Base-by-base conservation (phyloP, 2,888 invertebrate genomes). In the Luperina testacea region DNA sequence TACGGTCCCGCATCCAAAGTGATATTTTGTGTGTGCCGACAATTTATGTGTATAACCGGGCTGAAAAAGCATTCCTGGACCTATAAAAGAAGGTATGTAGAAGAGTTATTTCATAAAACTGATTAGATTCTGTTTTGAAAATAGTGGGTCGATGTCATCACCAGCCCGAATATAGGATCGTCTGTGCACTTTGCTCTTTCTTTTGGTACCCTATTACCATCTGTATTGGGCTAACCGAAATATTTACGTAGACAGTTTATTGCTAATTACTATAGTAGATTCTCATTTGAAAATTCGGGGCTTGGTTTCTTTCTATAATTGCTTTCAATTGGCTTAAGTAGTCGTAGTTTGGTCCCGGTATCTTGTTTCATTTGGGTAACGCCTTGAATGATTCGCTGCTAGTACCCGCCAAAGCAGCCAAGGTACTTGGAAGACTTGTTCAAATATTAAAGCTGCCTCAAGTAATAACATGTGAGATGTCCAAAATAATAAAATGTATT, bases 21-120 rank as follows among this genome's bases (percentile, higher is more conserved):
- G 94, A 93, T 92, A 91, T 90, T 92, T 94, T 93, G 95, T 96
- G 95, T 92, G 95, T 95, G 93, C 91, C 89, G 92, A 93, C 91
- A 89, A 94, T 94, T 93, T 93, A 93, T 95, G 95, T 94, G 94
- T 92, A 90, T 92, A 92, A 91, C 92, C 89, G 94, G 92, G 93
- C 92, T 92, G 90, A 91, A 91, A 90, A 91, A 91, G 91, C 92
- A 91, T 93, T 91, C 85, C 89, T 92, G 93, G 92, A 93, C 87
- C 83, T 90, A 85, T 87, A 90, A 87, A 86, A 89, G 81, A 90
- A 93, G 94, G 95, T 95, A 93, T 88, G 94, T 90, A 74, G 69
- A 48, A 48, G 11, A 76, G 72, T 78, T 84, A 83, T 89, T 85
- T 83, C 74, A 81, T 82, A 81, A 85, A 86, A 78, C 78, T 77